These are phyloP conservation scores for Psix sp. DNA, from an alignment of 1,140 invertebrate genomes.

Conservation along the genomic window DNA sequence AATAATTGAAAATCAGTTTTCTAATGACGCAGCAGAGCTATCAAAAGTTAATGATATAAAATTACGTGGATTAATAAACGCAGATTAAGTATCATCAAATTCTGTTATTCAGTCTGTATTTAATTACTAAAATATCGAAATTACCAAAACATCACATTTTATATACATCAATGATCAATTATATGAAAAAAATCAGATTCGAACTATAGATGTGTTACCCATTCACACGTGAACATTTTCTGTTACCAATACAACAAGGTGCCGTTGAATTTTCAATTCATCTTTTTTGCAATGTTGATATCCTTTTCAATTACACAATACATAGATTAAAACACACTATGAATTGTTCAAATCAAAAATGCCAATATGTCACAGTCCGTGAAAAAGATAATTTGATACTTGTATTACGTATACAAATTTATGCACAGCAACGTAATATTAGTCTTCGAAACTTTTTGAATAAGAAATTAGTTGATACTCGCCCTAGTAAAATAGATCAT, in stretches of 20 bases:
- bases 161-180: neutral
- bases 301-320: neutral
- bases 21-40: neutral
- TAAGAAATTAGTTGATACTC: no score
- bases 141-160: slow-evolving; percentile 7
- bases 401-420: slow-evolving; percentile 8
- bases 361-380: neutral
- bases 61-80: slow-evolving; percentile 15
- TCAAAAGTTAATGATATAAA: neutral
- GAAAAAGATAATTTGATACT: slow-evolving; percentile 1
- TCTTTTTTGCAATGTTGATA: neutral
- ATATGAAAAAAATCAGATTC: slow-evolving; percentile 7
- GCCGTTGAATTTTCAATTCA: slow-evolving; percentile 2
- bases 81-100: slow-evolving; percentile 16
- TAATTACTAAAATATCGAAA: slow-evolving; percentile 9
- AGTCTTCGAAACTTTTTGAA: no score
- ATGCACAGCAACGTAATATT: no score
- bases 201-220: neutral
- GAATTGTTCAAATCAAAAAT: slow-evolving; percentile 4
- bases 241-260: slow-evolving; percentile 8
- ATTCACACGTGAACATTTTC: no score
- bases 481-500: no score
- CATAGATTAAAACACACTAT: neutral
- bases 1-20: slow-evolving; percentile 1
- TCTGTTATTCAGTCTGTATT: slow-evolving; percentile 19